phyloP scores from a whole-genome alignment of 2,113 vertebrate genomes.

The Ia io region DNA sequence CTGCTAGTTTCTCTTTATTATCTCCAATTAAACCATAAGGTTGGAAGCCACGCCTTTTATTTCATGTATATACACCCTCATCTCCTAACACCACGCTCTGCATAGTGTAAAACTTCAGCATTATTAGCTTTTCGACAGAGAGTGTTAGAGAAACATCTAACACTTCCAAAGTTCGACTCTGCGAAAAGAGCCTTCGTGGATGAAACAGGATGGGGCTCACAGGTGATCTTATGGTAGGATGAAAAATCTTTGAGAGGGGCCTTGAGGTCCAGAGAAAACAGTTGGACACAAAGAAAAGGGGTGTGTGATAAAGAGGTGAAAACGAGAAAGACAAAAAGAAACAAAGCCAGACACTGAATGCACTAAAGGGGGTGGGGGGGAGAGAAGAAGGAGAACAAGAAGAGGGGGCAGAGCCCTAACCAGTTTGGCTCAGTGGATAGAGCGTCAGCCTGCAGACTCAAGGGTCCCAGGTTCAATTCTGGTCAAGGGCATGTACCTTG shows the following conservation, averaged over 20 bases:
- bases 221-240: not conserved
- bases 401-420: not conserved
- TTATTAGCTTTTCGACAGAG: not conserved
- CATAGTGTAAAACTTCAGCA: not conserved
- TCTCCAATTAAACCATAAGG: not conserved
- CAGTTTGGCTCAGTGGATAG: no score
- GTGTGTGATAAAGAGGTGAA: not conserved
- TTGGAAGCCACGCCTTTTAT: not conserved
- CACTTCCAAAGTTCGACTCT: not conserved
- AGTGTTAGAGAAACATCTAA: not conserved
- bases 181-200: not conserved
- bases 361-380: not conserved
- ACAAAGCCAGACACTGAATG: not conserved
- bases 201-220: not conserved
- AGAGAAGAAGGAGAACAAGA: not conserved
- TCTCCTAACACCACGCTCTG: not conserved
- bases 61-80: not conserved
- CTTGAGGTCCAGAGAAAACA: not conserved
- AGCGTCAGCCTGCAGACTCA: no score
- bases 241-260: not conserved
- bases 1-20: conserved; percentile 62
- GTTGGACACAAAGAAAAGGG: not conserved
- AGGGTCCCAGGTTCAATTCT: no score
- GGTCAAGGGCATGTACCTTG: no score
- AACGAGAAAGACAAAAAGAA: not conserved